phyloP scores from a whole-genome alignment of 1,140 invertebrate genomes.

The Diploscapter pachys region DNA sequence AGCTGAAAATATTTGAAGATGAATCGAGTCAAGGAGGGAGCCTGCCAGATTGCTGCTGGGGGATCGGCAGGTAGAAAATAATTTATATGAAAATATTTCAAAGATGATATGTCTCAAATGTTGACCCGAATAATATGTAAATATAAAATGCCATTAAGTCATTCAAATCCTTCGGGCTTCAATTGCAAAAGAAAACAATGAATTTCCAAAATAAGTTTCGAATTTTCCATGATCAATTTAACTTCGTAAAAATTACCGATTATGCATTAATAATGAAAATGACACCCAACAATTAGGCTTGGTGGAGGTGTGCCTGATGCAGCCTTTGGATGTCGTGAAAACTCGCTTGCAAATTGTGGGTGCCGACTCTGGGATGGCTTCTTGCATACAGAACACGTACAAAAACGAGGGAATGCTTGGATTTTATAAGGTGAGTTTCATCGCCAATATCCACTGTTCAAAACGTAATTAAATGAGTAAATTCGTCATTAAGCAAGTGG shows the following conservation, averaged over 20 bases:
- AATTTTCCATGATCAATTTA: background rate
- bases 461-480: background rate
- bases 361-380: constrained; percentile 73
- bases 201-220: constrained; percentile 4
- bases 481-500: background rate
- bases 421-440: constrained; percentile 41
- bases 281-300: constrained; percentile 64
- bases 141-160: background rate
- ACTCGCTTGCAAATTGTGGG: constrained; percentile 78
- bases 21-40: constrained; percentile 62
- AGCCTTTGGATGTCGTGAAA: constrained; percentile 86
- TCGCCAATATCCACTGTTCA: too few species aligned
- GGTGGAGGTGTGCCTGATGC: constrained; percentile 90
- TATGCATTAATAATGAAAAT: background rate
- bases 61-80: constrained; percentile 73
- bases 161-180: background rate
- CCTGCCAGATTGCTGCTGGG: constrained; percentile 79
- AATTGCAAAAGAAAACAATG: background rate
- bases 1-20: background rate
- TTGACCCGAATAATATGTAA: constrained; percentile 2
- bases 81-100: constrained; percentile 22
- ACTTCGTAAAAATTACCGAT: background rate
- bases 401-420: constrained; percentile 69
- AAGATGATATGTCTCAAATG: background rate
- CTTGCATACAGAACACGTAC: constrained; percentile 85